Evolutionary conservation across 2,113 vertebrate genomes (phyloP), one percentile per base, ranked within the genome.

Genomic region (Mormoops blainvillei): DNA sequence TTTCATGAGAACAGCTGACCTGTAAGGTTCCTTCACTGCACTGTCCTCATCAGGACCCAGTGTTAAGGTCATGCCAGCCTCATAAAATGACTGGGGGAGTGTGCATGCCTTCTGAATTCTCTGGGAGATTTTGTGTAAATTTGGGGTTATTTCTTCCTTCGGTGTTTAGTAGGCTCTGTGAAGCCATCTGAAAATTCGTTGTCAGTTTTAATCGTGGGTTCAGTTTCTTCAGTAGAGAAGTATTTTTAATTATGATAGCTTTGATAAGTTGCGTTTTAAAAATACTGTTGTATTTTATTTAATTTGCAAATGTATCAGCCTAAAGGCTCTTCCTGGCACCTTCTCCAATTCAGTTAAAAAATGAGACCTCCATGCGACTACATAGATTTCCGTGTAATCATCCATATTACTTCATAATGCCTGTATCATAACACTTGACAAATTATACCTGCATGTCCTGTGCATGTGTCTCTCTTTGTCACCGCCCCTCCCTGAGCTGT

Each of bases 401-500:
- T 48, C 41, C 2, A 0, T 5, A 0, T 45, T 0, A 0, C 31
- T 33, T 7, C 3, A 1, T 2, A 3, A 83, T 10, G 0, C 9
- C 77, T 13, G 12, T 1, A 2, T 14, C 20, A 0, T 0, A 13
- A 80, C 31, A 0, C 56, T 43, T 3, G 0, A 0, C 48, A 8
- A 16, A 3, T n/a, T 28, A 3, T 1, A 1, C 12, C 89, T 19
- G 63, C 14, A 0, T 4, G 38, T 33, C 36, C 58, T 36, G 24
- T 1, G 28, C 36, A 0, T 20, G 43, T 14, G 41, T 52, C 58
- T 3, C 1, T 61, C 38, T 28, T 33, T 50, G 12, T 43, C 83
- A 14, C 38, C 43, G 11, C 13, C 41, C 38, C 48, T 15, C 28
- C 0, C 19, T 13, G n/a, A 68, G 38, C 73, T n/a, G 24, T 54